phyloP scores from a whole-genome alignment of 2,888 invertebrate species.

The Andricus curvator region DNA sequence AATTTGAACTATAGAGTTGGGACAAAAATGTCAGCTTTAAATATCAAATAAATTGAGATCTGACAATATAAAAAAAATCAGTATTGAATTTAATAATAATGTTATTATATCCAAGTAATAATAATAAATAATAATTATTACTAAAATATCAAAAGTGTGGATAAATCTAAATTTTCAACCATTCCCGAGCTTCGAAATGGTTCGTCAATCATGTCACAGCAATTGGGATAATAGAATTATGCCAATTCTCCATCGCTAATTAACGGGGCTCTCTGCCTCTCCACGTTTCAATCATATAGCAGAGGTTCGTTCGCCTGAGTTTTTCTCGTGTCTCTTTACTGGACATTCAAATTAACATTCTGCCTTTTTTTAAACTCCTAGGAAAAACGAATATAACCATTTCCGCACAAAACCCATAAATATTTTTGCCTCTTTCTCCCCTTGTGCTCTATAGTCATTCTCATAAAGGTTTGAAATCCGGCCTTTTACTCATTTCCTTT shows the following conservation, averaged over 20 bases:
- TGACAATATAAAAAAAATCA: too few species aligned
- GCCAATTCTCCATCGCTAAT: slow-evolving; percentile 43
- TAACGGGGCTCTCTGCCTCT: slow-evolving; percentile 14
- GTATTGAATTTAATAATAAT: too few species aligned
- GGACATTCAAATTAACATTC: slow-evolving; percentile 4
- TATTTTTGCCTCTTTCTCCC: background rate
- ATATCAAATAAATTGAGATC: too few species aligned
- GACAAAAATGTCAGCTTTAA: too few species aligned
- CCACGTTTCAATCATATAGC: slow-evolving; percentile 13
- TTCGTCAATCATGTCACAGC: slow-evolving; percentile 31
- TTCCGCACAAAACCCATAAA: background rate
- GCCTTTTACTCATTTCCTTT: background rate
- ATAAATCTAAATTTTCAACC: background rate
- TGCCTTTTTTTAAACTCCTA: slow-evolving; percentile 70
- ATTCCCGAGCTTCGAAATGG: slow-evolving; percentile 26
- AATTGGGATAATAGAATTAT: slow-evolving; percentile 39
- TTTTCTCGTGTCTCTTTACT: slow-evolving; percentile 46
- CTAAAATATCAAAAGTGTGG: background rate
- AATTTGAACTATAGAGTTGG: too few species aligned
- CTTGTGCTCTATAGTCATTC: background rate
- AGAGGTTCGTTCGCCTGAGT: slow-evolving; percentile 20
- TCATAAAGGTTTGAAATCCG: background rate
- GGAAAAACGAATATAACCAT: slow-evolving; percentile 63
- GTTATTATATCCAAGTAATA: too few species aligned
- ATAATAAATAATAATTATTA: too few species aligned